Evolutionary conservation across 2,113 vertebrate genomes (phyloP).

Genomic region (Protobothrops flavoviridis): DNA sequence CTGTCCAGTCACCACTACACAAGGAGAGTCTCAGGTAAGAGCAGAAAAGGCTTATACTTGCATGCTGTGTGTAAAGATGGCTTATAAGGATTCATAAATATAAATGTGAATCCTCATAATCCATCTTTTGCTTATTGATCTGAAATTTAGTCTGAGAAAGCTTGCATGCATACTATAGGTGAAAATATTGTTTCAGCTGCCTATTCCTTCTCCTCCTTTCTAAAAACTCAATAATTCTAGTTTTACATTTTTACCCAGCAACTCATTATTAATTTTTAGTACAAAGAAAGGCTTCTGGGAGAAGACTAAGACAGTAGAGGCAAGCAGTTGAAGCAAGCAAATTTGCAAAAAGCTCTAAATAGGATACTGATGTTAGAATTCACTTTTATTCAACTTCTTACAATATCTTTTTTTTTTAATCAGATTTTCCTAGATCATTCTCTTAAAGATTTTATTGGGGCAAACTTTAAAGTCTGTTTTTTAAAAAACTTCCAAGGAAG

Average conservation of each 20-base stretch:
- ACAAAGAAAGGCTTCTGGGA: neutral
- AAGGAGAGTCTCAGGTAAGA: conserved; percentile 75
- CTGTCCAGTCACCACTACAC: conserved; percentile 79
- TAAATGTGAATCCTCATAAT: too few species aligned
- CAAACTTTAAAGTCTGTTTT: neutral
- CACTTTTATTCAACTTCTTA: neutral
- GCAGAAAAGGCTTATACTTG: neutral
- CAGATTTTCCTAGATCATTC: neutral
- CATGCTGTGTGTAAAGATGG: neutral
- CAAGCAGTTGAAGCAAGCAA: neutral
- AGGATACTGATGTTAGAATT: neutral
- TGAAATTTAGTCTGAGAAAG: neutral
- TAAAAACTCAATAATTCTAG: neutral
- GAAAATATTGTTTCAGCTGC: neutral
- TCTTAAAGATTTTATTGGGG: neutral
- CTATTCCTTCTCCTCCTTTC: too few species aligned
- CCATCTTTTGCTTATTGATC: neutral
- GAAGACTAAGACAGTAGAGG: neutral
- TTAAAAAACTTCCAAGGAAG: neutral
- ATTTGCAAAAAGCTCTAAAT: neutral
- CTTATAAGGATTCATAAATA: neutral
- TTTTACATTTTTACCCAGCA: neutral
- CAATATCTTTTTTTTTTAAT: neutral
- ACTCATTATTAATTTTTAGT: neutral
- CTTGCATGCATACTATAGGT: neutral